Evolutionary conservation across 2,113 vertebrate species (phyloP).

Genomic region (Pseudopipra pipra): DNA sequence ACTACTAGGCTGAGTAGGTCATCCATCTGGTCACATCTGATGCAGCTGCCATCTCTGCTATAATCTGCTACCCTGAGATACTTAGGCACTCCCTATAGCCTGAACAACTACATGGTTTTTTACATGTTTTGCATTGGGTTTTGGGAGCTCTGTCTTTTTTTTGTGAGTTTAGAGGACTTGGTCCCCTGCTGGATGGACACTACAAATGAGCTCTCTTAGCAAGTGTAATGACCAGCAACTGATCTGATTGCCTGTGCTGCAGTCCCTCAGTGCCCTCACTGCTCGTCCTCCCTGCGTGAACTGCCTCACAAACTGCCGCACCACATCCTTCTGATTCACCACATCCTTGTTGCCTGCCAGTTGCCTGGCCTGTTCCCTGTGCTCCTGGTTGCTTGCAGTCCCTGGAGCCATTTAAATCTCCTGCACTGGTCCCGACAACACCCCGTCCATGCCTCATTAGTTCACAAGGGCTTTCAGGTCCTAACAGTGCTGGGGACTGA

Average conservation of each 20-base stretch:
- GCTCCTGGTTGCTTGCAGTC: fast-evolving
- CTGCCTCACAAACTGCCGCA: background rate
- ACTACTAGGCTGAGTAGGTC: background rate
- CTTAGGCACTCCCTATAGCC: background rate
- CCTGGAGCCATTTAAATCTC: background rate
- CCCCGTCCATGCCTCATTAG: background rate
- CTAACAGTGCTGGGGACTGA: fast-evolving
- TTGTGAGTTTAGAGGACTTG: background rate
- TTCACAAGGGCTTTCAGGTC: background rate
- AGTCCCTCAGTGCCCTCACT: background rate
- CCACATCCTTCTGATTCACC: background rate
- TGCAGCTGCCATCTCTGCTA: background rate
- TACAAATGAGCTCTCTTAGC: background rate
- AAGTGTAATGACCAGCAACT: background rate
- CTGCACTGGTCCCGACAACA: background rate
- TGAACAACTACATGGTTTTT: background rate
- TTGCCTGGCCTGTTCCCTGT: background rate
- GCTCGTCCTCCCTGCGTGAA: background rate
- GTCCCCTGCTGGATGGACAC: background rate
- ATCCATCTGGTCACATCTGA: background rate
- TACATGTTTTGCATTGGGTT: background rate
- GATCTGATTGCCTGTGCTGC: background rate
- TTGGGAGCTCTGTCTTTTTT: background rate
- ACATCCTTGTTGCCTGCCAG: background rate
- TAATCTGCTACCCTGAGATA: too few relatives aligned